Evolutionary conservation across 1,140 invertebrate genomes (phyloP).

Genomic region (Sycobia sp.): DNA sequence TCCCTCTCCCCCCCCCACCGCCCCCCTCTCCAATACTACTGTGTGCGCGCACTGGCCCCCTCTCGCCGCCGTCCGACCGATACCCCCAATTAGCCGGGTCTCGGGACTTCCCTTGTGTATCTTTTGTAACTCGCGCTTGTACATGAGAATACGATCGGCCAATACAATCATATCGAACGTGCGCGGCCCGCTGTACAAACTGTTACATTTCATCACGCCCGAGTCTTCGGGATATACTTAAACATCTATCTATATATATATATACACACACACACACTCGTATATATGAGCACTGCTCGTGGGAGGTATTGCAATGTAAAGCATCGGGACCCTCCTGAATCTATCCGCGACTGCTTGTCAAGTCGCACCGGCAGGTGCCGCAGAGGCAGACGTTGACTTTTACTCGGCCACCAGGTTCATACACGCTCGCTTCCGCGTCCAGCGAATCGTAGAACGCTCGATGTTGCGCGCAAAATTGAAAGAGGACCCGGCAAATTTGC

Average conservation of each 20-base stretch:
- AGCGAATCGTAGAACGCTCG: no score
- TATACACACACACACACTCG: background rate
- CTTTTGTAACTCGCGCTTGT: constrained; percentile 6
- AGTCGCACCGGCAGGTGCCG: no score
- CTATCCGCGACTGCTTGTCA: no score
- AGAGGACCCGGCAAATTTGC: background rate
- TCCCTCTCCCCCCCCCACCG: constrained; percentile 24
- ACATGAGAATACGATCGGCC: background rate
- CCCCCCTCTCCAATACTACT: constrained; percentile 46
- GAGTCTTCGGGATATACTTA: no score
- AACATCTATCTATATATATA: no score
- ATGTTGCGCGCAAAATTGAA: background rate
- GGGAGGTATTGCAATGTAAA: constrained; percentile 4
- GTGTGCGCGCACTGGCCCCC: constrained; percentile 29
- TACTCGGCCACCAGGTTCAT: no score
- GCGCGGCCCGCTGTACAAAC: background rate
- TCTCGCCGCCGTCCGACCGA: background rate
- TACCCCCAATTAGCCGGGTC: constrained; percentile 24
- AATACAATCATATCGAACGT: constrained; percentile 12
- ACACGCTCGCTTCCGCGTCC: no score
- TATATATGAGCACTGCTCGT: background rate
- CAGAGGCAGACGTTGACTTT: no score
- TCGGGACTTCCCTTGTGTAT: background rate
- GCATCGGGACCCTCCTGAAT: background rate
- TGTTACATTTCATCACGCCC: background rate